Percentiles rank a stretch among this genome's conserved stretches.
Conservation (phyloP, 2,113 vertebrate species). For the Psittacara wagleri region DNA sequence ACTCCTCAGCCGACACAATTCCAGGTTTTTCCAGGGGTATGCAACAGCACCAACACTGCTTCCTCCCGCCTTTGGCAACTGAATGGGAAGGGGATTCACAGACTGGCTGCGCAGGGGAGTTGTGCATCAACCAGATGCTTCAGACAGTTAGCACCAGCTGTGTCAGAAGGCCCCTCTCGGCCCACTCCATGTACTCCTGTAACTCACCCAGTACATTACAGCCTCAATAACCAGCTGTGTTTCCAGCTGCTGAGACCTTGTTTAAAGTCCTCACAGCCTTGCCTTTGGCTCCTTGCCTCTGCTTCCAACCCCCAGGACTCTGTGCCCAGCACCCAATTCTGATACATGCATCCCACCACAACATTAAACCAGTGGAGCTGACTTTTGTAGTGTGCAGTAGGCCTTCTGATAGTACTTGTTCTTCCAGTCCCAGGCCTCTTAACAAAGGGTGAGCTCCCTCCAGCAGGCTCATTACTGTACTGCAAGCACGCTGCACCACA, state of each 20-base stretch:
- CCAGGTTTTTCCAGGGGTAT: background rate
- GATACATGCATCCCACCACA: background rate
- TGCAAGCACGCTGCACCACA: background rate
- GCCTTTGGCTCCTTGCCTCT: background rate
- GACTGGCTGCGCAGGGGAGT: background rate
- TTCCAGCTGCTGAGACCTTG: background rate
- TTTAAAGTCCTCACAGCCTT: background rate
- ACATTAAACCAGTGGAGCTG: background rate
- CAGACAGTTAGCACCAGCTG: fast-evolving
- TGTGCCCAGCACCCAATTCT: background rate
- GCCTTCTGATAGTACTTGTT: background rate
- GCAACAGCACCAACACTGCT: background rate
- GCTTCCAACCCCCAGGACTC: background rate
- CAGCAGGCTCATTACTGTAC: background rate
- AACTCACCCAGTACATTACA: background rate
- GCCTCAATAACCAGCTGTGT: background rate
- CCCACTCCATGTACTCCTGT: too few relatives aligned
- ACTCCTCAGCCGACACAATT: background rate
- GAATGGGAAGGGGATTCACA: background rate
- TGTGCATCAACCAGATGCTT: background rate
- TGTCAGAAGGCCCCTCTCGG: background rate
- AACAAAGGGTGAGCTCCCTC: conserved; percentile 37
- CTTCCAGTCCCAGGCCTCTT: background rate
- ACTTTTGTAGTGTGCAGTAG: background rate
- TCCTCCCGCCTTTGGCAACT: background rate